Conservation (phyloP, 1,140 invertebrate genomes). For the Oncopeltus fasciatus region DNA sequence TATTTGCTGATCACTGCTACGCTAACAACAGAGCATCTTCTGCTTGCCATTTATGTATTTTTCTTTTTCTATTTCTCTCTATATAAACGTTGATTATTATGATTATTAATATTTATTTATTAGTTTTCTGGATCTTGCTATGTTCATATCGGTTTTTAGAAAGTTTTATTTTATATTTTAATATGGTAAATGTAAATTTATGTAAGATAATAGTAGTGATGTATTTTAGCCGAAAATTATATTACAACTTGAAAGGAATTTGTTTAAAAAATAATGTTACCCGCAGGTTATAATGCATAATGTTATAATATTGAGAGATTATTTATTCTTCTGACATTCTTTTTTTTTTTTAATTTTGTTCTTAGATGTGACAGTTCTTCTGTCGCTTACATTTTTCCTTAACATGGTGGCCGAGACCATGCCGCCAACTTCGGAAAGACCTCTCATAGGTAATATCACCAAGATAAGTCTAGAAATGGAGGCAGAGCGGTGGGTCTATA, state of each 20-base stretch:
- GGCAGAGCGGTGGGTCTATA: slow-evolving; percentile 19
- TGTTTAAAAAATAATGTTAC: background rate
- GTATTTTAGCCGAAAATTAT: background rate
- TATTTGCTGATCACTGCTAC: slow-evolving; percentile 21
- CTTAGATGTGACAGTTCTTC: slow-evolving; percentile 52
- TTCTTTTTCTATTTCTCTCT: too few relatives aligned
- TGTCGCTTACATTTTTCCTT: slow-evolving; percentile 59
- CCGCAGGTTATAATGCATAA: background rate
- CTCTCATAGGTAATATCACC: slow-evolving; percentile 44
- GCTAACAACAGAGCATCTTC: slow-evolving; percentile 24
- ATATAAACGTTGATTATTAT: too few relatives aligned
- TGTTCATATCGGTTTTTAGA: background rate
- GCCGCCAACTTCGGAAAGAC: slow-evolving; percentile 49
- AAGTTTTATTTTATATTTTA: too few relatives aligned
- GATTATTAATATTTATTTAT: background rate
- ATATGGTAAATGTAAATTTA: background rate
- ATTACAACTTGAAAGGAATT: too few relatives aligned
- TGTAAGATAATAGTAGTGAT: slow-evolving; percentile 21
- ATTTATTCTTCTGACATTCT: background rate
- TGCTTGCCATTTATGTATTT: slow-evolving; percentile 26
- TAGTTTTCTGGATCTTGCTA: background rate
- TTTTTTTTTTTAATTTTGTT: slow-evolving; percentile 24
- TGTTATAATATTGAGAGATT: background rate
- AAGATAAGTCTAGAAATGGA: slow-evolving; percentile 13
- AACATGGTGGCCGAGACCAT: slow-evolving; percentile 48